Base-by-base conservation (phyloP, 2,113 vertebrate species). In the Perccottus glenii region DNA sequence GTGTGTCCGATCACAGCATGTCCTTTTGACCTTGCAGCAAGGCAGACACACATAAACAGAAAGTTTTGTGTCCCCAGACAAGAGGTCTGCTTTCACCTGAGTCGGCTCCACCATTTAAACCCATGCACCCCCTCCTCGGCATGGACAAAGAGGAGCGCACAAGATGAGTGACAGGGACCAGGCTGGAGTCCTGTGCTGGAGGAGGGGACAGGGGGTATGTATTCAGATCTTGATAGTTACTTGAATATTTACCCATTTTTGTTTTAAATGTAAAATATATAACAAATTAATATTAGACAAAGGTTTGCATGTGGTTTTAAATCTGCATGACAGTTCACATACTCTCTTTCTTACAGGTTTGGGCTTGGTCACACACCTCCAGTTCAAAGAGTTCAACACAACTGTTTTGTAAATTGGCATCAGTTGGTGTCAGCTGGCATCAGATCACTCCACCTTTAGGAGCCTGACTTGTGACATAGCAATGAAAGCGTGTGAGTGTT, bases 11-110 rank as follows among this genome's bases (percentile, higher is more conserved):
- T 79, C 59, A 61, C 11, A 14, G 57, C 40, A 40, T 88, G 86
- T 87, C 86, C 88, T 90, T 90, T 91, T 90, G 85, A 90, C 89
- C 89, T 85, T 73, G 78, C 60, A 5, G 73, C 4, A 7, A 38
- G 60, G 76, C 78, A 85, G 83, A 88, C 83, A 85, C 75, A 85
- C 84, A 83, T 42, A 82, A 81, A 84, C 87, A 89, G 86, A 82
- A 69, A 45, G 85, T 85, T 88, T 88, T 89, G 77, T 87, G 86
- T 88, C 86, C 84, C 78, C 79, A 88, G 88, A 89, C 86, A 91
- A 88, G 84, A 91, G 85, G 85, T 81, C 85, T 84, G 88, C 89
- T 91, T 88, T 91, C 86, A 87, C 86, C 88, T 83, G 84, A 85
- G 65, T 73, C 44, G 85, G 77, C 73, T 84, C 5, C 7, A 51